A percentile compares a stretch with the other conserved stretches of the same genome.
These are phyloP conservation scores for Mustela nigripes DNA, from an alignment of 2,113 vertebrate species.

Conservation along the genomic window DNA sequence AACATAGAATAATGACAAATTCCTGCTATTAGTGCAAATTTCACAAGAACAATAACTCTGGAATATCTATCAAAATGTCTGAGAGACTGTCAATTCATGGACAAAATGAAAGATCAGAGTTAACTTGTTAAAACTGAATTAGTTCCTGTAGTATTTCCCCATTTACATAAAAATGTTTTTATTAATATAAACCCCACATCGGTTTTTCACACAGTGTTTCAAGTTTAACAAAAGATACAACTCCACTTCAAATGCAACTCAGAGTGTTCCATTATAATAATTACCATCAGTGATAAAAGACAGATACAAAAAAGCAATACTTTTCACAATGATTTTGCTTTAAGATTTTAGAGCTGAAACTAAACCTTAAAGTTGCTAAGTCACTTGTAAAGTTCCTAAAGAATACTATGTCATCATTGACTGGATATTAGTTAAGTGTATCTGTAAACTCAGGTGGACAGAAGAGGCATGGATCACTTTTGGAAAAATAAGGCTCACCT, in stretches of 20 bases:
- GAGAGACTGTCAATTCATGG: slow-evolving; percentile 29
- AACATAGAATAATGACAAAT: slow-evolving; percentile 37
- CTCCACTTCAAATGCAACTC: slow-evolving; percentile 36
- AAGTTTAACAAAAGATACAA: slow-evolving; percentile 2
- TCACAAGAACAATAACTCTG: slow-evolving; percentile 43
- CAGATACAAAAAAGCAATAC: neutral
- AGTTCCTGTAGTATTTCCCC: neutral
- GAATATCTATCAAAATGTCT: neutral
- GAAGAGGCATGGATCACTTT: neutral
- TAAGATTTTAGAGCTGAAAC: slow-evolving; percentile 42
- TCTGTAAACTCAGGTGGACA: slow-evolving; percentile 39
- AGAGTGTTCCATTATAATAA: neutral
- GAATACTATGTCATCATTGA: slow-evolving; percentile 42
- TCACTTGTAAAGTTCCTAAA: slow-evolving; percentile 33
- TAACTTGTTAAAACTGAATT: slow-evolving; percentile 59
- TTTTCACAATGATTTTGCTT: slow-evolving; percentile 6
- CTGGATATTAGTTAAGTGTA: neutral
- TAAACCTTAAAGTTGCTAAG: slow-evolving; percentile 62
- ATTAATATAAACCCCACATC: slow-evolving; percentile 36
- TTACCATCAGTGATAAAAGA: slow-evolving; percentile 32
- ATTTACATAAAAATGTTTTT: slow-evolving; percentile 58
- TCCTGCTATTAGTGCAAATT: slow-evolving; percentile 18
- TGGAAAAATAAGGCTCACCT: slow-evolving; percentile 38
- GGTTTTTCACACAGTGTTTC: slow-evolving; percentile 24
- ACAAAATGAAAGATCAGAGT: slow-evolving; percentile 50